A percentile compares a stretch with the other conserved stretches of the same genome.
Evolutionary conservation across 2,888 invertebrate species (phyloP).

Genomic region (Arctia plantaginis): DNA sequence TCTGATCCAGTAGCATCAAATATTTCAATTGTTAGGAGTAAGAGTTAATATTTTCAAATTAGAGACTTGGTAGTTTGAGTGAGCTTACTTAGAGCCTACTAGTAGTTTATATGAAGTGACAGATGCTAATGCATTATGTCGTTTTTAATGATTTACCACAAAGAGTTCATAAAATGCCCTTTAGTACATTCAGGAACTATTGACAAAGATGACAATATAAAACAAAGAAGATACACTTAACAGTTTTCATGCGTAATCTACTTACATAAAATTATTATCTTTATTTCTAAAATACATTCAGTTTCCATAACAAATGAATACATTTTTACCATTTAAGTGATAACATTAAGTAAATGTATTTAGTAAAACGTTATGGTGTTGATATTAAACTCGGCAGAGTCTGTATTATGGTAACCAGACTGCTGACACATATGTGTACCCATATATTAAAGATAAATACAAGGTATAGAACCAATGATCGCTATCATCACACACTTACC

Average conservation of each 20-base stretch:
- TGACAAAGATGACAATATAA: not conserved
- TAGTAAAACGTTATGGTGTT: not conserved
- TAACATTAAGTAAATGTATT: not conserved
- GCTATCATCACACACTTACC: not conserved
- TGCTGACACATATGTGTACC: not conserved
- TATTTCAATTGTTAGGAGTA: not conserved
- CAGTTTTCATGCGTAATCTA: not conserved
- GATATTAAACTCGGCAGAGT: not conserved
- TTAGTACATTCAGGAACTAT: not conserved
- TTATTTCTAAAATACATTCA: not conserved
- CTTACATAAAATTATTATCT: not conserved
- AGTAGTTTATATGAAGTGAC: not conserved
- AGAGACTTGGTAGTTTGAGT: not conserved
- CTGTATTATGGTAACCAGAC: not conserved
- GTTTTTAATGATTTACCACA: not conserved
- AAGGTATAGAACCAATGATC: too few species aligned
- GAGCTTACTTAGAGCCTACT: not conserved
- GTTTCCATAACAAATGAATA: not conserved
- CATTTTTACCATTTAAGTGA: not conserved
- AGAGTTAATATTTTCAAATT: not conserved
- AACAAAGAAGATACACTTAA: not conserved
- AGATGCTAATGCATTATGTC: not conserved
- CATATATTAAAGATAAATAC: too few species aligned
- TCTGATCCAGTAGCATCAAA: not conserved
- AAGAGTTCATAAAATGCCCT: not conserved